Base-by-base conservation (phyloP, 2,113 vertebrate species). In the Rafetus swinhoei region DNA sequence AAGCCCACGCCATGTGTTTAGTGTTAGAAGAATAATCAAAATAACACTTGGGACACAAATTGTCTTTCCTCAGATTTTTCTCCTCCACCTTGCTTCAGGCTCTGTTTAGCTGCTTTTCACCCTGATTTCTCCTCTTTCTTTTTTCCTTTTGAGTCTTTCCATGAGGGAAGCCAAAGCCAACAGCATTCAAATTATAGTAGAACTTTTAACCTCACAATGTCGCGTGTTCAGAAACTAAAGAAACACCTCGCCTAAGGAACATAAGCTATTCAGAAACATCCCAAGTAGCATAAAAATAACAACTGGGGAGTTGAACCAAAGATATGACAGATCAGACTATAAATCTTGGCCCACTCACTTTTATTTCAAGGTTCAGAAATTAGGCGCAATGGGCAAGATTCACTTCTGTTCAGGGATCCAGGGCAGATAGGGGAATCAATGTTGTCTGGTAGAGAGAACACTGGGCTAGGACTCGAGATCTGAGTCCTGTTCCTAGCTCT, bases 311-410 rank as follows among this genome's bases (percentile, higher is more conserved):
- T 3, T 21, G 10, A 59, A 50, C 7, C 82, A 50, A 89, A n/a
- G 3, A 0, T 87, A 84, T 16, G 18, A 6, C 5, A 60, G 52
- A 9, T 5, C 0, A 0, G 52, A 6, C 35, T 24, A 14, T 80
- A 85, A 74, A 86, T 32, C 6, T 19, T 10, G 90, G 9, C 7
- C 29, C 74, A 52, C 79, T n/a, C 24, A 84, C 39, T 39, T 95
- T 84, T 29, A 56, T 32, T 27, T 60, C 29, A 13, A 7, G 2
- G 1, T 32, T 85, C 11, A 60, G 29, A 2, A 45, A 5, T 24
- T 45, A 22, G 35, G 72, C 72, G 24, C 72, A 22, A 18, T 76
- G 10, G 4, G 27, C 56, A n/a, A 50, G 32, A 57, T 56, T 56
- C 22, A 13, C 4, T n/a, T 6, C 54, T 56, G 19, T 81, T 54